These are phyloP conservation scores for Aproaerema taeniolella DNA, from an alignment of 2,888 invertebrate species.

Conservation along the genomic window DNA sequence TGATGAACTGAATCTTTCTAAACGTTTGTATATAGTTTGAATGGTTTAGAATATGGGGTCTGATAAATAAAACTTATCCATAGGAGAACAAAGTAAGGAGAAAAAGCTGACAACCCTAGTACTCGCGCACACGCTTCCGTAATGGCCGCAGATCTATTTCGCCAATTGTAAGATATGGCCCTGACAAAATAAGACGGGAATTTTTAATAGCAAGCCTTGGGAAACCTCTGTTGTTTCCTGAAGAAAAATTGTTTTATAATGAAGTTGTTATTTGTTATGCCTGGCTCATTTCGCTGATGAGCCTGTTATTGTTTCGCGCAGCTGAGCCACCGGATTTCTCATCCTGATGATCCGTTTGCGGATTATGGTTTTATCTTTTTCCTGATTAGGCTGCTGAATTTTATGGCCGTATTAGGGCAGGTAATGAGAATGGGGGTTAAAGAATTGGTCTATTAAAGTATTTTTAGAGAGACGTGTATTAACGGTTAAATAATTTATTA, in stretches of 20 bases:
- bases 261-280: slow-evolving; percentile 25
- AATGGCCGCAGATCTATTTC: slow-evolving; percentile 46
- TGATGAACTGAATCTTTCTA: no score
- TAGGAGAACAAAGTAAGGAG: no score
- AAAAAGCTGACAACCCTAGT: slow-evolving; percentile 11
- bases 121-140: slow-evolving; percentile 13
- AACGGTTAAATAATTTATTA: no score
- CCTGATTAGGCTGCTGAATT: no score
- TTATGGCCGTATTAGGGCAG: no score
- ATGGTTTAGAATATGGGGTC: no score
- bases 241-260: slow-evolving; percentile 31
- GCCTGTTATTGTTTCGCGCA: slow-evolving; percentile 15
- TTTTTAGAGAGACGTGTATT: no score
- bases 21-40: no score
- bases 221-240: slow-evolving; percentile 31
- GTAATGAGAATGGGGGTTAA: no score
- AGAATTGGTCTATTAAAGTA: no score
- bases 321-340: slow-evolving; percentile 1
- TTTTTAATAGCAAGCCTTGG: slow-evolving; percentile 32
- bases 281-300: slow-evolving; percentile 3
- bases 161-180: slow-evolving; percentile 45
- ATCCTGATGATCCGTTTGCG: neutral
- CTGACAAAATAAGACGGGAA: slow-evolving; percentile 47
- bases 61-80: no score
- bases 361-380: slow-evolving; percentile 11